phyloP scores from a whole-genome alignment of 2,797 vertebrate species.

The Aplochiton taeniatus region DNA sequence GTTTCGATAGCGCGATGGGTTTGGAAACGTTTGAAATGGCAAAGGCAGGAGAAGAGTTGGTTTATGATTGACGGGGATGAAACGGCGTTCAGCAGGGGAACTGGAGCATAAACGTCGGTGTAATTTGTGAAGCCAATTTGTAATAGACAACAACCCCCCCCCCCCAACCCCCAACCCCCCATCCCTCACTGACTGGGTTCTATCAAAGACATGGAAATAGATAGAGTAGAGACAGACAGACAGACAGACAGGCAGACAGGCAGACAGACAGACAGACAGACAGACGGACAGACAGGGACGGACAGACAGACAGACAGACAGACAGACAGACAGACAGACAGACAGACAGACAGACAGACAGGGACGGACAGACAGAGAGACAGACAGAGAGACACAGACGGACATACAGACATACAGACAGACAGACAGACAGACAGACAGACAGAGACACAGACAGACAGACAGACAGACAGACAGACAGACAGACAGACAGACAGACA shows the following conservation, averaged over 20 bases:
- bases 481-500: conserved; percentile 1
- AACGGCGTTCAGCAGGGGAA: conserved; percentile 55
- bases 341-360: not conserved
- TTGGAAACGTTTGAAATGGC: too few species aligned
- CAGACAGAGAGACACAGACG: conserved; percentile 44
- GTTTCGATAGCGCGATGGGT: too few species aligned
- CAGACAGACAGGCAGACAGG: too few species aligned
- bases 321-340: not conserved
- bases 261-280: too few species aligned
- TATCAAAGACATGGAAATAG: too few species aligned
- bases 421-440: conserved; percentile 33
- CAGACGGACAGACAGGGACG: conserved; percentile 68
- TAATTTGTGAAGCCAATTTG: conserved; percentile 76
- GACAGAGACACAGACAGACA: conserved; percentile 27
- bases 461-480: conserved; percentile 15
- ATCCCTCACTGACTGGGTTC: too few species aligned
- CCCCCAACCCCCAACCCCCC: too few species aligned
- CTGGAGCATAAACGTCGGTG: conserved; percentile 68
- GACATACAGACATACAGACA: too few species aligned
- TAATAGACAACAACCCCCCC: conserved; percentile 75
- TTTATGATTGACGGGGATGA: too few species aligned
- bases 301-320: conserved; percentile 29
- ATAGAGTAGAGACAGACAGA: too few species aligned
- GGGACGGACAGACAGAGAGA: not conserved
- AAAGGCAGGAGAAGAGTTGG: too few species aligned